Evolutionary conservation across 1,140 invertebrate species (phyloP).

Genomic region (Rhyacophila brunnea): DNA sequence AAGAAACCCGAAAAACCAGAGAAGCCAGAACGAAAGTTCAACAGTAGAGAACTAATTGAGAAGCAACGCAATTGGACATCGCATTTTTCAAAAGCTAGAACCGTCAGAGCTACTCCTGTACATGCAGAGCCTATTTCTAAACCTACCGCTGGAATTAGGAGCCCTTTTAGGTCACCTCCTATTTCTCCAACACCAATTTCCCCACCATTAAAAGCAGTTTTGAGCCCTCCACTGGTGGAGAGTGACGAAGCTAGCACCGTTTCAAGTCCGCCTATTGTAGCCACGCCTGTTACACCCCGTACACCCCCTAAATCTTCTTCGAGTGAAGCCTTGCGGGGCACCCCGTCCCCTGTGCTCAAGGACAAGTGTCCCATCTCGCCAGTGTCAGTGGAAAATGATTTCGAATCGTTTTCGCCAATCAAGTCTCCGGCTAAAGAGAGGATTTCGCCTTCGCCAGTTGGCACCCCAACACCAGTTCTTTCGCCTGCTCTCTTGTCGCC

Average conservation of each 20-base stretch:
- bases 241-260: not conserved
- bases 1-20: constrained; percentile 75
- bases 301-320: not conserved
- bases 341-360: not conserved
- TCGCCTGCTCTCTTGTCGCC: not conserved
- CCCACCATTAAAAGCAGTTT: constrained; percentile 42
- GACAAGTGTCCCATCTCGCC: not conserved
- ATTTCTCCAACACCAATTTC: constrained; percentile 54
- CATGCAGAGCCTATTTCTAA: constrained; percentile 43
- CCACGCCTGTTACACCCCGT: not conserved
- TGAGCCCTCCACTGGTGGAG: constrained; percentile 33
- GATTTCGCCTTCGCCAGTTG: constrained; percentile 12
- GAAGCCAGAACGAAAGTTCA: constrained; percentile 78
- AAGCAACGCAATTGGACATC: constrained; percentile 89
- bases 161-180: constrained; percentile 53
- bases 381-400: not conserved
- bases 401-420: not conserved
- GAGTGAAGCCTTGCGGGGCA: no score
- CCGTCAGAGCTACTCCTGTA: constrained; percentile 63
- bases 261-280: not conserved
- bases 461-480: constrained; percentile 44
- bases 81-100: constrained; percentile 77
- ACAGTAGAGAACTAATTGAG: constrained; percentile 82
- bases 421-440: not conserved
- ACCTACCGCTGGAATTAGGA: constrained; percentile 34